Conservation (phyloP, 2,888 invertebrate genomes). For the Aethes cnicana region DNA sequence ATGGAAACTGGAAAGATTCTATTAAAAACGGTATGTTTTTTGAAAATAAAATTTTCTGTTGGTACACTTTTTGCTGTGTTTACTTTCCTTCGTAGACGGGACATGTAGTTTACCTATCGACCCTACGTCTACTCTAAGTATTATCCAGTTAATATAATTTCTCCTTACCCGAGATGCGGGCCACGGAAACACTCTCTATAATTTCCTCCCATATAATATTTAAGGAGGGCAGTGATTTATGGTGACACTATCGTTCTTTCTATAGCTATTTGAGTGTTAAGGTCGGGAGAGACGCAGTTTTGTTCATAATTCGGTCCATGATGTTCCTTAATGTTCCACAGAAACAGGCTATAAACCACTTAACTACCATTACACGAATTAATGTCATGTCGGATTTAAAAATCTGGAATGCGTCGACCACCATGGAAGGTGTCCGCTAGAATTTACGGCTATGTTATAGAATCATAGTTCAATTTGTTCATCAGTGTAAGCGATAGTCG, state of each 20-base stretch:
- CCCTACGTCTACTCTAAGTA: too few species aligned
- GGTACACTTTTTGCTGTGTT: too few species aligned
- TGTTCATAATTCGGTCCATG: constrained; percentile 35
- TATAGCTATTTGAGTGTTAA: constrained; percentile 48
- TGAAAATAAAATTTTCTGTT: constrained; percentile 7
- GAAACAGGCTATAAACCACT: constrained; percentile 37
- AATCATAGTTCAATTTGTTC: too few species aligned
- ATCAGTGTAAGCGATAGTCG: too few species aligned
- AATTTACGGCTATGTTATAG: too few species aligned
- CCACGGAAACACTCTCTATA: constrained; percentile 64
- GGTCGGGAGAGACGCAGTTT: constrained; percentile 31
- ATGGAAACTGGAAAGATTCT: too few species aligned
- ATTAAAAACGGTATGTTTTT: not conserved
- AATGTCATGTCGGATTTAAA: constrained; percentile 34
- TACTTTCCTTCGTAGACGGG: too few species aligned
- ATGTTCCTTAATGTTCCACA: constrained; percentile 37
- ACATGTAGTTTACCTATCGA: too few species aligned
- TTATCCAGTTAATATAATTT: constrained; percentile 45
- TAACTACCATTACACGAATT: constrained; percentile 37
- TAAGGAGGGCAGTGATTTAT: constrained; percentile 61
- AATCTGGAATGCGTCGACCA: constrained; percentile 22
- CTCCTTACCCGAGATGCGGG: constrained; percentile 67
- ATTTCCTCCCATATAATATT: constrained; percentile 63
- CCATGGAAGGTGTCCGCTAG: constrained; percentile 13
- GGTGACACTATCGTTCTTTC: constrained; percentile 52